phyloP scores from a whole-genome alignment of 2,113 vertebrate species.

The Girardinichthys multiradiatus region DNA sequence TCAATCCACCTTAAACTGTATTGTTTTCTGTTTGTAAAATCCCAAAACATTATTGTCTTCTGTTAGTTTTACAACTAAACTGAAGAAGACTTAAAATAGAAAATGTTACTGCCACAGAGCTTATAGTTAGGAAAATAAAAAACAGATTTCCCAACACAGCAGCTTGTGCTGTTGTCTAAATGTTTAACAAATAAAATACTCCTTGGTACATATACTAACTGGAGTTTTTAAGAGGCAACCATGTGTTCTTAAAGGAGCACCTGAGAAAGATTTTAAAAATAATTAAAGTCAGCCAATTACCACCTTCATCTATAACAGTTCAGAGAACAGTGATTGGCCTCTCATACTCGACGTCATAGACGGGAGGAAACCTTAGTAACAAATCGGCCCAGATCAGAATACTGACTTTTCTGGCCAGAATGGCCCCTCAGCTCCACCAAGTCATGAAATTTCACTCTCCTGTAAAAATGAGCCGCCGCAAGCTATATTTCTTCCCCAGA shows the following conservation, averaged over 20 bases:
- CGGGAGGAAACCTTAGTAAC: constrained; percentile 52
- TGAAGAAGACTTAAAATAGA: neutral
- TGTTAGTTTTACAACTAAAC: neutral
- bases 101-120: neutral
- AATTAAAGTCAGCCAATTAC: constrained; percentile 33
- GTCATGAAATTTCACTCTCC: constrained; percentile 51
- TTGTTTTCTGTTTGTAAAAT: neutral
- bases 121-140: constrained; percentile 8
- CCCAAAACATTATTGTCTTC: no score
- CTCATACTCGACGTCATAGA: constrained; percentile 53
- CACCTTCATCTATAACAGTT: constrained; percentile 3
- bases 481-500: constrained; percentile 58
- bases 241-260: constrained; percentile 21
- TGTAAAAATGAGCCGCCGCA: constrained; percentile 36
- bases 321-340: constrained; percentile 36
- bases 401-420: constrained; percentile 31
- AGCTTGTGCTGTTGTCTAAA: neutral
- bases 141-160: neutral
- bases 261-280: neutral
- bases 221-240: constrained; percentile 12
- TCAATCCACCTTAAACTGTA: neutral
- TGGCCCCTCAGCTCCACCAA: constrained; percentile 36
- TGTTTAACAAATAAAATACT: neutral
- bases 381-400: constrained; percentile 49
- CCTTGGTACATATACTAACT: constrained; percentile 11